These are phyloP conservation scores for Urocynchramus pylzowi DNA, from an alignment of 2,113 vertebrate genomes.

Conservation along the genomic window DNA sequence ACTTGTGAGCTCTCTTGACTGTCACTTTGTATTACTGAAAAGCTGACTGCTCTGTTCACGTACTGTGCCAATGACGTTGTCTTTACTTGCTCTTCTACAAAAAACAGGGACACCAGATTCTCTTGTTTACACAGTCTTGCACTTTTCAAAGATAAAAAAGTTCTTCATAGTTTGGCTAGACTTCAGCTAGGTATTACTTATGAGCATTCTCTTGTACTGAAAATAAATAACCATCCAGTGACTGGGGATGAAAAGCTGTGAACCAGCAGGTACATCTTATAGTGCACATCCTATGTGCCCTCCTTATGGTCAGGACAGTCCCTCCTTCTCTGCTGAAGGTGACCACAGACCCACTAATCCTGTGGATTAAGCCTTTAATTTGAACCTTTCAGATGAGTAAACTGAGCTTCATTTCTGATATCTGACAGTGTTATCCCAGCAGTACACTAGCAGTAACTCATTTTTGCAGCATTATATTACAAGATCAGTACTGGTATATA, in stretches of 20 bases:
- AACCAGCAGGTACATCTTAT: not conserved
- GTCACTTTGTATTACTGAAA: not conserved
- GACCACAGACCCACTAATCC: not conserved
- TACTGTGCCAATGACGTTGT: not conserved
- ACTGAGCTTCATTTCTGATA: not conserved
- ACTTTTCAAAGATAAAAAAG: not conserved
- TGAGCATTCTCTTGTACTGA: not conserved
- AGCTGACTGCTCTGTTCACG: slow-evolving; percentile 2
- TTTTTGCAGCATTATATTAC: not conserved
- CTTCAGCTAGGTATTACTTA: not conserved
- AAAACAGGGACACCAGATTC: not conserved
- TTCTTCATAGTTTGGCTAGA: not conserved
- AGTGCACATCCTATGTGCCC: not conserved
- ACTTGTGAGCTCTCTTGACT: slow-evolving; percentile 6
- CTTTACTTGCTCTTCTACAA: not conserved
- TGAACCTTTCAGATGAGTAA: not conserved
- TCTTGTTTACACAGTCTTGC: not conserved
- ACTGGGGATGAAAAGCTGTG: not conserved
- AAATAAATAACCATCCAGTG: not conserved
- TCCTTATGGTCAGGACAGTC: not conserved
- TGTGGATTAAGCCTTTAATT: not conserved
- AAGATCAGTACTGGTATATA: not conserved
- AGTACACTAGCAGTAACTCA: not conserved
- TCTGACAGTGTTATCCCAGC: not conserved
- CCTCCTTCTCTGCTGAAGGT: not conserved